These are phyloP conservation scores for Scaptomyza polygonia DNA, from an alignment of 2,888 invertebrate genomes.

Conservation along the genomic window DNA sequence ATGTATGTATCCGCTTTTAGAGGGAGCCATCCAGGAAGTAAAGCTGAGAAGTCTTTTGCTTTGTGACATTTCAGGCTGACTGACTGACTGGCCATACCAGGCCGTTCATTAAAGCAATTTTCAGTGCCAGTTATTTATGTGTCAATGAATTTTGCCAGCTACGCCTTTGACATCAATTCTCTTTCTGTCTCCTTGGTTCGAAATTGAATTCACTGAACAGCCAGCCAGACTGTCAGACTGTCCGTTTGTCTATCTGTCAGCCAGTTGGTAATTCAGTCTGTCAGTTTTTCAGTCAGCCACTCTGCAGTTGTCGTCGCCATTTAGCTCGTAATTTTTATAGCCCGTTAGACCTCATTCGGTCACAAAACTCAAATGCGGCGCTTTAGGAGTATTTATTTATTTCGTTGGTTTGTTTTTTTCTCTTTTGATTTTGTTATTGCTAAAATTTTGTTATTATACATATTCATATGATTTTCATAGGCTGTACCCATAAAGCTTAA, in stretches of 20 bases:
- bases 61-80: constrained; percentile 14
- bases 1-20: neutral
- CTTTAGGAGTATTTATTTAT: constrained; percentile 34
- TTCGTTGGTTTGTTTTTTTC: constrained; percentile 21
- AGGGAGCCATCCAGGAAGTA: constrained; percentile 41
- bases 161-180: constrained; percentile 65
- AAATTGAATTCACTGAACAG: constrained; percentile 54
- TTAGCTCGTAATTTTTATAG: constrained; percentile 66
- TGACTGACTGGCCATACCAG: neutral
- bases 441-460: constrained; percentile 20
- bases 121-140: constrained; percentile 58
- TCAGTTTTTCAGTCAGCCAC: constrained; percentile 27
- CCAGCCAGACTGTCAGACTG: constrained; percentile 4
- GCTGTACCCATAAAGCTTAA: constrained; percentile 43
- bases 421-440: constrained; percentile 11
- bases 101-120: constrained; percentile 59
- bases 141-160: constrained; percentile 56
- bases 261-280: neutral
- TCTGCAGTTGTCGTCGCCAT: constrained; percentile 56
- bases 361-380: constrained; percentile 44
- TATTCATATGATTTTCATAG: constrained; percentile 47
- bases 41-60: constrained; percentile 18
- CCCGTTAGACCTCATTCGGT: constrained; percentile 65
- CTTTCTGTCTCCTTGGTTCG: constrained; percentile 22
- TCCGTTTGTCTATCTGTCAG: constrained; percentile 13